phyloP scores from a whole-genome alignment of 2,888 invertebrate genomes.

The Stegophylla sp. region DNA sequence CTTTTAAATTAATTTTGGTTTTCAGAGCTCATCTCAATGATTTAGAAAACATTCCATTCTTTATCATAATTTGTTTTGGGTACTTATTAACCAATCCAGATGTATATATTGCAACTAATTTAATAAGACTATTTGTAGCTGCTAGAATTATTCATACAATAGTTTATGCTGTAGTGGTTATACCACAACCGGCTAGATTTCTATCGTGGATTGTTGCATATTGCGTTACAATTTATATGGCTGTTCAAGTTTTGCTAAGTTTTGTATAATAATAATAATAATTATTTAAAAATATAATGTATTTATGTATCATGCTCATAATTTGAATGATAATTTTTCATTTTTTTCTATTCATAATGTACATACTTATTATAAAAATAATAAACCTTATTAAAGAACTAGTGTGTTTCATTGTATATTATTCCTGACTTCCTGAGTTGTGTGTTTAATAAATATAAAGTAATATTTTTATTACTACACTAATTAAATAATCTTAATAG shows the following conservation, averaged over 20 bases:
- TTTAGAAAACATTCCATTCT: conserved; percentile 75
- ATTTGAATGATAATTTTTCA: too few species aligned
- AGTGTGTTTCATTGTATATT: too few species aligned
- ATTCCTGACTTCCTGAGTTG: too few species aligned
- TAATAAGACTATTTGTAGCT: conserved; percentile 70
- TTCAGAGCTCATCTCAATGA: conserved; percentile 76
- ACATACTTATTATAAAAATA: too few species aligned
- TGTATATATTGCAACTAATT: conserved; percentile 66
- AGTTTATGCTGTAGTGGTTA: conserved; percentile 71
- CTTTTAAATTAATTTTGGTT: conserved; percentile 60
- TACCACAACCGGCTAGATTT: conserved; percentile 71
- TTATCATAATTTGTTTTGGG: conserved; percentile 70
- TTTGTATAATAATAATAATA: conserved; percentile 14
- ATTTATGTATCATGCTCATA: too few species aligned
- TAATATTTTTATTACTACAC: too few species aligned
- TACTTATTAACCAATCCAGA: conserved; percentile 72
- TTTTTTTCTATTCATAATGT: too few species aligned
- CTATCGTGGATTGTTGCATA: conserved; percentile 66
- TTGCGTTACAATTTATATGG: conserved; percentile 57
- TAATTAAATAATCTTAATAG: too few species aligned
- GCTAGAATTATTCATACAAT: conserved; percentile 71
- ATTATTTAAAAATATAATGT: not conserved
- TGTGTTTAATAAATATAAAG: too few species aligned
- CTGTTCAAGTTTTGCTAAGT: conserved; percentile 21
- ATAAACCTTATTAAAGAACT: too few species aligned